Conservation (phyloP, 2,888 invertebrate genomes). For the Ernsta delagoae region DNA sequence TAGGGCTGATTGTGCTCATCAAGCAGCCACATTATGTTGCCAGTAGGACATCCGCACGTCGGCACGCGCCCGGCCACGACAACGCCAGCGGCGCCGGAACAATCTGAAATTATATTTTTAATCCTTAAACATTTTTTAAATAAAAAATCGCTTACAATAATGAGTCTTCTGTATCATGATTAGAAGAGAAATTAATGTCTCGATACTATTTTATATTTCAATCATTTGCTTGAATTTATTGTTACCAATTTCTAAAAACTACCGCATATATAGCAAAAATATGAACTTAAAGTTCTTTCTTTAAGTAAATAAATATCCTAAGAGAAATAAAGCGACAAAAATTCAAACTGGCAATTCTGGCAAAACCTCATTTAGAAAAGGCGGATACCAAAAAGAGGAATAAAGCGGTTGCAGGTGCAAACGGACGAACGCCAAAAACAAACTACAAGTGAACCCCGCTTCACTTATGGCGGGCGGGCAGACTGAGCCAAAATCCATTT, state of each 20-base stretch:
- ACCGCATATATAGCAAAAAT: too few species aligned
- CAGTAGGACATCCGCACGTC: slow-evolving; percentile 84
- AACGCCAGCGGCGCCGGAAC: slow-evolving; percentile 57
- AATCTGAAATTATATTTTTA: slow-evolving; percentile 71
- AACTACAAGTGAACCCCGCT: slow-evolving; percentile 61
- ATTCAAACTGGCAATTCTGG: slow-evolving; percentile 21
- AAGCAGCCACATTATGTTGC: slow-evolving; percentile 89
- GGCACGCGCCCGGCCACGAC: slow-evolving; percentile 74
- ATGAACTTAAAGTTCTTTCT: too few species aligned
- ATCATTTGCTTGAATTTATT: too few species aligned
- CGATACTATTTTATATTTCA: too few species aligned
- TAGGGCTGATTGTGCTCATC: slow-evolving; percentile 87
- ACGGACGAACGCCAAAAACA: slow-evolving; percentile 64
- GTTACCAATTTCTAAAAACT: too few species aligned
- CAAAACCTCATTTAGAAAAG: slow-evolving; percentile 63
- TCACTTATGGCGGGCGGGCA: slow-evolving; percentile 42
- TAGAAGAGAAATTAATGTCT: too few species aligned
- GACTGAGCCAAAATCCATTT: slow-evolving; percentile 58
- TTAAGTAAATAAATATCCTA: too few species aligned
- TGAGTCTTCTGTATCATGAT: too few species aligned
- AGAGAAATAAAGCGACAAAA: too few species aligned
- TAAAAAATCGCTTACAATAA: too few species aligned
- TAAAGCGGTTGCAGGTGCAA: slow-evolving; percentile 77
- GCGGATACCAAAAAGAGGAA: slow-evolving; percentile 60
- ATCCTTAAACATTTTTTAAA: too few species aligned